Evolutionary conservation across 37 sponge, comb jelly and placozoan species (phyloP).

Genomic region (Ephydatia muelleri): DNA sequence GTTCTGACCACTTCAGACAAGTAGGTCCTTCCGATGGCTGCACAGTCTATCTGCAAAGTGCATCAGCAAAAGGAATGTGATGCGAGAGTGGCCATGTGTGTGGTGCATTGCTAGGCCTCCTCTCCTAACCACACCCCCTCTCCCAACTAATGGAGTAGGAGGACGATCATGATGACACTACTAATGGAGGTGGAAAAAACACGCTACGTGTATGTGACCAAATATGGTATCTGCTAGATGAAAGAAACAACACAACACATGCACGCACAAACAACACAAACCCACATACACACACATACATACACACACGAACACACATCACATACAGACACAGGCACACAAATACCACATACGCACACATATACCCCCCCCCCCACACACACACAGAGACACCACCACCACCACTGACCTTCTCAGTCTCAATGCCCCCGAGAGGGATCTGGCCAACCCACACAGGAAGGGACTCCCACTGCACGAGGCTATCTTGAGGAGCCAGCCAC

Average conservation of each 20-base stretch:
- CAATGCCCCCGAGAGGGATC: slow-evolving; percentile 37
- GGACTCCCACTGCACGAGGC: neutral
- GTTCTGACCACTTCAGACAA: slow-evolving; percentile 9
- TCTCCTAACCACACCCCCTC: too few relatives aligned
- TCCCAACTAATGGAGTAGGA: too few relatives aligned
- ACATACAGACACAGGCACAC: neutral
- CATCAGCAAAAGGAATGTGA: too few relatives aligned
- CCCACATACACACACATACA: neutral
- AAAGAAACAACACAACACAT: neutral
- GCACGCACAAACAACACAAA: neutral
- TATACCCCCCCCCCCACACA: slow-evolving; percentile 2
- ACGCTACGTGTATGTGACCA: too few relatives aligned
- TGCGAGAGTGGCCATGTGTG: too few relatives aligned
- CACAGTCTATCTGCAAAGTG: slow-evolving; percentile 30
- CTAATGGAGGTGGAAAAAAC: too few relatives aligned
- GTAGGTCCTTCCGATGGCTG: slow-evolving; percentile 24
- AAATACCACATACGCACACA: slow-evolving; percentile 2
- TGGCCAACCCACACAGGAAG: slow-evolving; percentile 52
- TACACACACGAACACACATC: neutral
- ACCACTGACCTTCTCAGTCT: slow-evolving; percentile 38
- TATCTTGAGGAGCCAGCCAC: slow-evolving; percentile 26
- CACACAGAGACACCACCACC: neutral
- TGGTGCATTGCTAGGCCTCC: too few relatives aligned
- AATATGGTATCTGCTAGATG: too few relatives aligned
- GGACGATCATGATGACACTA: too few relatives aligned